Base-by-base conservation (phyloP, 2,113 vertebrate species). In the Myiozetetes cayanensis region DNA sequence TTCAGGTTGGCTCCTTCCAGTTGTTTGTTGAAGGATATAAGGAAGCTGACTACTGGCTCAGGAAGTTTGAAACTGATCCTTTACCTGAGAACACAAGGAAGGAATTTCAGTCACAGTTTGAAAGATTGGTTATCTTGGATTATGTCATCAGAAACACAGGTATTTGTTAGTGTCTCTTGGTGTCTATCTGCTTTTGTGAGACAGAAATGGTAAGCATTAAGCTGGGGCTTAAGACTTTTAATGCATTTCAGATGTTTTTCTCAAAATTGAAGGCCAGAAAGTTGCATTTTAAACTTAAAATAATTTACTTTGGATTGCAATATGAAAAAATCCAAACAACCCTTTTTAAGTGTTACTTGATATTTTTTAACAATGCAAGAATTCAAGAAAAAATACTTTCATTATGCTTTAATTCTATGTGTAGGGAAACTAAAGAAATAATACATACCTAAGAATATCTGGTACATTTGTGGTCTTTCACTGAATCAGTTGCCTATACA, bases 81-180 rank as follows among this genome's bases (percentile, higher is more conserved):
- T 98, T 99, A 88, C 99, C 99, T 16, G 99, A 99, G 97, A 99
- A 99, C 97, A 99, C 98, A 92, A 98, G 99, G 94, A 99, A 99
- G 96, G 99, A 99, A 96, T 98, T 99, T 96, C 99, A 99, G 98
- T 99, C 98, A 1, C 99, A 99, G 96, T 99, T 99, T 98, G 99
- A 99, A 98, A 98, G 98, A 96, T 92, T 99, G 73, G 99, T 99
- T 50, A 96, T 99, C 85, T 97, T 99, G 92, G 99, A 99, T 98
- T 99, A 99, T 58, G 98, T 99, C 14, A 99, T 99, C 96, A 98
- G 99, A 96, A 99, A 99, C 97, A 99, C 99, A 92, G 99, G 99
- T 99, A 97, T 76, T 73, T 85, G 7, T 76, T 37, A 33, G 13
- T 49, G 16, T 77, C 27, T 87, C 21, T 41, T 8, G 2, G 4